These are phyloP conservation scores for Drosophila vallismaia DNA, from an alignment of 2,888 invertebrate species.

Conservation along the genomic window DNA sequence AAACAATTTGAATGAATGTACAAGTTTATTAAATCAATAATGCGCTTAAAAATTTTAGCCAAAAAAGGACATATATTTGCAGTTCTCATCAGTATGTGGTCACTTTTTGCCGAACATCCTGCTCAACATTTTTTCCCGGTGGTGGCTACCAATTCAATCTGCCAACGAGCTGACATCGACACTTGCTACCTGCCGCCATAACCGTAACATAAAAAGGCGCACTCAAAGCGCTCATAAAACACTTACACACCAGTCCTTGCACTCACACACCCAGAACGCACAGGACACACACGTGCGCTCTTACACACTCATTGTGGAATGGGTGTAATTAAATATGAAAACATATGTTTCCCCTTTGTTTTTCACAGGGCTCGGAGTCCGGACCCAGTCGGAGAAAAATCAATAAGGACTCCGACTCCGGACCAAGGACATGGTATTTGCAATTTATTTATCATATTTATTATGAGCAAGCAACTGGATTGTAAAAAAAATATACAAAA, in stretches of 20 bases:
- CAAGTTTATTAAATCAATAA: background rate
- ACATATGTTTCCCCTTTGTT: conserved; percentile 61
- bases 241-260: conserved; percentile 49
- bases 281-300: conserved; percentile 21
- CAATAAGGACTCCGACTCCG: conserved; percentile 57
- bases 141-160: conserved; percentile 16
- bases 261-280: background rate
- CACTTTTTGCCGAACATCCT: conserved; percentile 4
- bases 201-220: conserved; percentile 49
- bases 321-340: conserved; percentile 73
- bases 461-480: conserved; percentile 20
- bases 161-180: conserved; percentile 35
- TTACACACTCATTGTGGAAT: conserved; percentile 48
- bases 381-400: conserved; percentile 50
- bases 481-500: conserved; percentile 1
- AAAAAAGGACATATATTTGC: background rate
- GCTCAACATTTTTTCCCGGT: conserved; percentile 17
- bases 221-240: conserved; percentile 56
- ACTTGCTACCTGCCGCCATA: conserved; percentile 33
- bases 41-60: background rate
- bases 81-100: conserved; percentile 6
- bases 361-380: conserved; percentile 39
- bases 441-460: conserved; percentile 53
- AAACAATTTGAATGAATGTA: background rate
- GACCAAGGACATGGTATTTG: conserved; percentile 20